phyloP scores from a whole-genome alignment of 2,888 invertebrate genomes.

The Allygus modestus region DNA sequence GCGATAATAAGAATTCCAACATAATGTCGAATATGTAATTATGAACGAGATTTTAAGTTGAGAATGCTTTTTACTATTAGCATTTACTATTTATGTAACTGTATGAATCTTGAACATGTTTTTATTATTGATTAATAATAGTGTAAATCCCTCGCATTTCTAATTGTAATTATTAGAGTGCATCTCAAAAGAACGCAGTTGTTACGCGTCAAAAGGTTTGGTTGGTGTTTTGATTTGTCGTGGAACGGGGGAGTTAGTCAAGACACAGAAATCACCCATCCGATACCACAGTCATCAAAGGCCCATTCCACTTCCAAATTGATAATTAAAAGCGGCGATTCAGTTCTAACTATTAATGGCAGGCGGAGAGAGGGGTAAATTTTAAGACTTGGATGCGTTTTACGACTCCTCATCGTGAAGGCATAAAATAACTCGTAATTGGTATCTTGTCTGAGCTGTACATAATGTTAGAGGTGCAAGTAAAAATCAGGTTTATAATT shows the following conservation, averaged over 20 bases:
- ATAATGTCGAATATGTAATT: no score
- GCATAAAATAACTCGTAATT: slow-evolving; percentile 25
- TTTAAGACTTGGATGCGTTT: slow-evolving; percentile 39
- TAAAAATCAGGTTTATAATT: background rate
- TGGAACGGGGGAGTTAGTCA: background rate
- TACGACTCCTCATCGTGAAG: background rate
- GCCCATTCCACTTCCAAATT: slow-evolving; percentile 34
- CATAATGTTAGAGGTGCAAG: background rate
- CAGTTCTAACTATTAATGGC: slow-evolving; percentile 22
- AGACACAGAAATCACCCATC: slow-evolving; percentile 9
- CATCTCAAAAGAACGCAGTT: no score
- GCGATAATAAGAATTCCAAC: no score
- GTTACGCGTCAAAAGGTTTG: no score
- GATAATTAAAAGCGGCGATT: slow-evolving; percentile 38
- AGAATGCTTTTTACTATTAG: no score
- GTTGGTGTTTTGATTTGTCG: no score
- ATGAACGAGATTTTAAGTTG: no score
- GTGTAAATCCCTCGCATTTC: no score
- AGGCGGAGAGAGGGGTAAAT: background rate
- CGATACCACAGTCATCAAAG: slow-evolving; percentile 12
- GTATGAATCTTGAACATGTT: no score
- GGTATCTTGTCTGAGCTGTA: slow-evolving; percentile 10
- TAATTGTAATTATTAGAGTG: no score
- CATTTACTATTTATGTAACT: no score
- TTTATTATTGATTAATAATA: no score